A percentile compares a stretch with the other conserved stretches of the same genome.
phyloP scores from a whole-genome alignment of 2,113 vertebrate genomes.

The mouse (Mus musculus) region DNA sequence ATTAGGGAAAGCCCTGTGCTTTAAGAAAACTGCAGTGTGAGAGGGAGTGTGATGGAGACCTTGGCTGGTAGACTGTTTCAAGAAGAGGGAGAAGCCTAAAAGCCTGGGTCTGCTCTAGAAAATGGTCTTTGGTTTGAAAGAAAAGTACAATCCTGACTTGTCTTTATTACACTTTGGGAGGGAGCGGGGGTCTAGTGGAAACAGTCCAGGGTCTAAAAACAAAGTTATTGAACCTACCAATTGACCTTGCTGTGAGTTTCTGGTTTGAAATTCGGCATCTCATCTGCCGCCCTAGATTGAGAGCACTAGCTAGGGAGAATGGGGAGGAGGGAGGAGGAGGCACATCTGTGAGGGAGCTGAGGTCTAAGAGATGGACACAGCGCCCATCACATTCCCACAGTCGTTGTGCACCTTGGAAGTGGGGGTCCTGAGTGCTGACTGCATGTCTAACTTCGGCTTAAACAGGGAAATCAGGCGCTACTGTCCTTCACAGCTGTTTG shows the following conservation, averaged over 20 bases:
- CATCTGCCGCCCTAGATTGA: background rate
- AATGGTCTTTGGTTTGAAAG: background rate
- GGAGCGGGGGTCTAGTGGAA: background rate
- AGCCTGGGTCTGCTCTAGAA: background rate
- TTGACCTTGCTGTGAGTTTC: background rate
- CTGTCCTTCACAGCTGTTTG: slow-evolving; percentile 87
- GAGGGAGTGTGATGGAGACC: background rate
- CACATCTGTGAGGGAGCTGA: background rate
- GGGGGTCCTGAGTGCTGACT: background rate
- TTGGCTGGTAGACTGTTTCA: background rate
- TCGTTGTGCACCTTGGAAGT: background rate
- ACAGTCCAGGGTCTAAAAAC: background rate
- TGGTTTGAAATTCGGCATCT: background rate
- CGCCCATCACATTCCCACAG: no score
- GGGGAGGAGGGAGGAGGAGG: background rate
- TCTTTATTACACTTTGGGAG: background rate
- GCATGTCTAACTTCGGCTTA: background rate
- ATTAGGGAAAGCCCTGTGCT: background rate
- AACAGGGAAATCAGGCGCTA: slow-evolving; percentile 79
- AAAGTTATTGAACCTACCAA: background rate
- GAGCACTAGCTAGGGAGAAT: background rate
- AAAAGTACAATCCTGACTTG: background rate
- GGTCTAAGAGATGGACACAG: background rate
- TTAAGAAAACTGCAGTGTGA: background rate
- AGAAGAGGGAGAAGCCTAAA: background rate